Percentiles rank a stretch among this genome's conserved stretches.
phyloP scores from a whole-genome alignment of 2,113 vertebrate genomes.

The Hypanus sabinus region DNA sequence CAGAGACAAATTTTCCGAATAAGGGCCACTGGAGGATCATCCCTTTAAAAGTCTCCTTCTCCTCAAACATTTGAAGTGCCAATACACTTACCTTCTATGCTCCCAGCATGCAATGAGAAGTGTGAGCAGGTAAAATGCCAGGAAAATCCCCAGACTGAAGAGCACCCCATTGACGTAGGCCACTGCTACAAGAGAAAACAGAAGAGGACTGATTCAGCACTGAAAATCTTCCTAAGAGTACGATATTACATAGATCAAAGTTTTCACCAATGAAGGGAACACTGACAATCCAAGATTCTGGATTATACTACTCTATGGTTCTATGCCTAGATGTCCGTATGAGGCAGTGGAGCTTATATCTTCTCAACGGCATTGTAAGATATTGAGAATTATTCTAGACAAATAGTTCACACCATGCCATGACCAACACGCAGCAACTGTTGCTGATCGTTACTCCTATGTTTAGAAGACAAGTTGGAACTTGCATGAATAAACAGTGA shows the following conservation, averaged over 20 bases:
- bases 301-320: too few species aligned
- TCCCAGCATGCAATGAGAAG: slow-evolving; percentile 78
- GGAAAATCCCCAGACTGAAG: slow-evolving; percentile 86
- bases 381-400: not conserved
- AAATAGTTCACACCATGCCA: not conserved
- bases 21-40: not conserved
- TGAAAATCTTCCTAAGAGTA: not conserved
- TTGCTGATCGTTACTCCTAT: not conserved
- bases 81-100: slow-evolving; percentile 69
- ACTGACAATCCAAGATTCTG: not conserved
- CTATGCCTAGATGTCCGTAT: too few species aligned
- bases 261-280: not conserved
- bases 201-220: not conserved
- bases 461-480: not conserved
- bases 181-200: slow-evolving; percentile 57
- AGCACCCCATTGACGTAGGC: slow-evolving; percentile 79
- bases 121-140: slow-evolving; percentile 84
- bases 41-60: not conserved
- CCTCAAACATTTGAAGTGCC: rapidly evolving
- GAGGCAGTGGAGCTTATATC: not conserved
- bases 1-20: too few species aligned
- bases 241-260: too few species aligned
- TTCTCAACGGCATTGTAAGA: not conserved
- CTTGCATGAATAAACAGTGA: not conserved
- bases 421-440: not conserved